Conservation (phyloP, 2,113 vertebrate species). For the Pollimyrus isidori region DNA sequence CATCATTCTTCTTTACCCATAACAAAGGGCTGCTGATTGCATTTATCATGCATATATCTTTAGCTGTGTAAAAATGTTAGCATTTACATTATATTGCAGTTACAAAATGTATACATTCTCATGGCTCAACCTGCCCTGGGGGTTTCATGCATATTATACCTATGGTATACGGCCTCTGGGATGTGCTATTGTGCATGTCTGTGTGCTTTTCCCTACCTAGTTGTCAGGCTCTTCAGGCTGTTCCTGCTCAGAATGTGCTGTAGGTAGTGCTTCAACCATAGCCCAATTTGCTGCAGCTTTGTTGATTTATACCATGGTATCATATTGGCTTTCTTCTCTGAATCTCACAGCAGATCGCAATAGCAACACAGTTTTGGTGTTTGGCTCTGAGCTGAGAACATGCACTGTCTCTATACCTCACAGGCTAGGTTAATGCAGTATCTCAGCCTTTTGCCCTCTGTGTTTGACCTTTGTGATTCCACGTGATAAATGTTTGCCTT, state of each 20-base stretch:
- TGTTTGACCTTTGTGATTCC: not conserved
- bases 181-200: not conserved
- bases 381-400: not conserved
- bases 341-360: not conserved
- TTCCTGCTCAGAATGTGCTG: not conserved
- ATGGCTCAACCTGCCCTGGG: not conserved
- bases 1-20: not conserved
- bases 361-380: not conserved
- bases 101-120: not conserved
- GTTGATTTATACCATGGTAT: not conserved
- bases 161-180: not conserved
- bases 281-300: not conserved
- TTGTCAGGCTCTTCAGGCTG: not conserved
- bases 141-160: not conserved
- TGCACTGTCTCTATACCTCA: not conserved
- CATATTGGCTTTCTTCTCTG: not conserved
- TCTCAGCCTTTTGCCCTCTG: not conserved
- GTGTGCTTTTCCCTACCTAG: not conserved
- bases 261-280: not conserved
- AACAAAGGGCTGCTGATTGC: not conserved
- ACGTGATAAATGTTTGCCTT: not conserved
- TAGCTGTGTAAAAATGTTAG: not conserved
- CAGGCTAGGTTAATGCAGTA: not conserved
- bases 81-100: not conserved
- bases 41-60: not conserved